Percentiles rank a stretch among this genome's conserved stretches.
Conservation (phyloP, 2,888 invertebrate species). For the Chesias legatella region DNA sequence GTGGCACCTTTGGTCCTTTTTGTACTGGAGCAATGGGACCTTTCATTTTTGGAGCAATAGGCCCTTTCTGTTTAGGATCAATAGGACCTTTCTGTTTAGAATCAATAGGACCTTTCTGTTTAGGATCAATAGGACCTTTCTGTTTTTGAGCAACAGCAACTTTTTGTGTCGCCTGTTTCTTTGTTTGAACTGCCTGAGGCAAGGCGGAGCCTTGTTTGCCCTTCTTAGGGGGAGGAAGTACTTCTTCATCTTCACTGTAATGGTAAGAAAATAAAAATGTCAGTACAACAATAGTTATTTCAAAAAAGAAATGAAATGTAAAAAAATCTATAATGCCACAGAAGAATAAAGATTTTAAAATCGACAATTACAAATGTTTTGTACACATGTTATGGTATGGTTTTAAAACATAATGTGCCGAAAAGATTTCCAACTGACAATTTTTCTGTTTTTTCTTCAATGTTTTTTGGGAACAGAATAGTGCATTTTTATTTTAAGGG, state of each 20-base stretch:
- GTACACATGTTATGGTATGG: too few relatives aligned
- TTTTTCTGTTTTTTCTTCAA: too few relatives aligned
- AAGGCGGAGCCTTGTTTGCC: conserved; percentile 19
- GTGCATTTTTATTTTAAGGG: too few relatives aligned
- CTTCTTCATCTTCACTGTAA: conserved; percentile 25
- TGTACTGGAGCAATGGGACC: conserved; percentile 2
- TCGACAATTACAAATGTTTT: too few relatives aligned
- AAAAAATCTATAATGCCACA: neutral
- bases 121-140: conserved; percentile 7
- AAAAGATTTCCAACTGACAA: too few relatives aligned
- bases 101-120: conserved; percentile 11
- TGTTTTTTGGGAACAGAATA: too few relatives aligned
- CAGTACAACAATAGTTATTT: too few relatives aligned
- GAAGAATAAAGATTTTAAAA: too few relatives aligned
- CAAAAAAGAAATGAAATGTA: conserved; percentile 10
- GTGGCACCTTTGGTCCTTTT: neutral
- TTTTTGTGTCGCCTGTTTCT: conserved; percentile 19
- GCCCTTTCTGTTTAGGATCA: conserved; percentile 9
- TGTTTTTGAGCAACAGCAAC: conserved; percentile 2
- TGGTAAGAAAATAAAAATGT: too few relatives aligned
- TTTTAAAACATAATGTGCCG: too few relatives aligned
- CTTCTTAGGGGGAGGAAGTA: conserved; percentile 27
- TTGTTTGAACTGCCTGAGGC: conserved; percentile 8
- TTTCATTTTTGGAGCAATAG: conserved; percentile 17
- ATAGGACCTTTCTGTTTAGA: conserved; percentile 1